Percentiles rank a stretch among this genome's conserved stretches.
Conservation (phyloP, 2,797 vertebrate genomes). For the Oreortyx pictus region DNA sequence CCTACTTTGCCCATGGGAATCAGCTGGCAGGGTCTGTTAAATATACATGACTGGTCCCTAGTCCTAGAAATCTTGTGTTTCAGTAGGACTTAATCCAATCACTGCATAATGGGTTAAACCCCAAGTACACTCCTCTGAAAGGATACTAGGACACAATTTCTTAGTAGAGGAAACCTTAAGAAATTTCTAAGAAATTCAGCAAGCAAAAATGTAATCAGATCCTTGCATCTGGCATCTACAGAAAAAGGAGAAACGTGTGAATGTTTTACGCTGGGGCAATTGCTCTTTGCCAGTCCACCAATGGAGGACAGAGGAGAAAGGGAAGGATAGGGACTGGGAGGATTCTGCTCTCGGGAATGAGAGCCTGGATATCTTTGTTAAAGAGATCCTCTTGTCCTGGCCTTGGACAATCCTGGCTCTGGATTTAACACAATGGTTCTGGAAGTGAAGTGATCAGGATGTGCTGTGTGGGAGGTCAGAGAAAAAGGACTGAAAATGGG, state of each 20-base stretch:
- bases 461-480: not conserved
- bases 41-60: not conserved
- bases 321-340: not conserved
- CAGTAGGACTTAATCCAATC: not conserved
- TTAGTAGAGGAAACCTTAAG: not conserved
- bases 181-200: not conserved
- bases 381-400: not conserved
- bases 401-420: not conserved
- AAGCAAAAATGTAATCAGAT: not conserved
- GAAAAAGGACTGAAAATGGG: not conserved
- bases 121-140: not conserved
- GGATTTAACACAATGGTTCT: not conserved
- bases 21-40: not conserved
- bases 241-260: not conserved
- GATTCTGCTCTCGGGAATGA: not conserved
- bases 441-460: not conserved
- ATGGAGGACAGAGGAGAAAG: not conserved
- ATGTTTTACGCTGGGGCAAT: not conserved
- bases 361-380: constrained; percentile 5
- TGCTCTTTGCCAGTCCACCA: not conserved
- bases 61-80: not conserved
- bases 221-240: not conserved
- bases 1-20: not conserved
- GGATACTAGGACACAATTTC: not conserved
- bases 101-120: not conserved